Evolutionary conservation across 2,888 invertebrate genomes (phyloP).

Genomic region (Sphinx pinastri): DNA sequence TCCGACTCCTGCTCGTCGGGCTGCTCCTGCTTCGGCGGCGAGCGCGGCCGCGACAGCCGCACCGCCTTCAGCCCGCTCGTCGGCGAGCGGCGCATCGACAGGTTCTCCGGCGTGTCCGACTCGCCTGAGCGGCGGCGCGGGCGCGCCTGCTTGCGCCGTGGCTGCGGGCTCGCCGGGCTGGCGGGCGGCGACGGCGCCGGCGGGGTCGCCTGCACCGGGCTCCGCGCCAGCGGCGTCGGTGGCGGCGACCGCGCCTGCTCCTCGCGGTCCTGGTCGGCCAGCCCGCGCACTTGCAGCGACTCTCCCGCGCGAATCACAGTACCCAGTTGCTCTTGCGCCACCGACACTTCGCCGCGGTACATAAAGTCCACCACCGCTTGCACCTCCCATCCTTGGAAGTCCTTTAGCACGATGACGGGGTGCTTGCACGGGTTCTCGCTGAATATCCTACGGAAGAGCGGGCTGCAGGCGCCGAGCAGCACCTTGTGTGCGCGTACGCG

Average conservation of each 20-base stretch:
- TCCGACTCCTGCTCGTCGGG: conserved; percentile 74
- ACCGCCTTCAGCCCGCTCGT: conserved; percentile 72
- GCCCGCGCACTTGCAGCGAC: conserved; percentile 91
- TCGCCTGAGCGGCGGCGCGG: conserved; percentile 94
- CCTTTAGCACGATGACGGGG: conserved; percentile 95
- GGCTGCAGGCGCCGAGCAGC: conserved; percentile 94
- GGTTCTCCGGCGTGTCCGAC: conserved; percentile 83
- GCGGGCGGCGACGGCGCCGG: conserved; percentile 77
- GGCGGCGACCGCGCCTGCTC: conserved; percentile 71
- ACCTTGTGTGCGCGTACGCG: conserved; percentile 95
- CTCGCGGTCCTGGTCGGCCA: conserved; percentile 86
- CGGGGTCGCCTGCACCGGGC: conserved; percentile 73
- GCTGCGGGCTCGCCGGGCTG: conserved; percentile 90
- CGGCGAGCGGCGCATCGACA: conserved; percentile 84
- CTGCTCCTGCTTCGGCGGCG: conserved; percentile 71
- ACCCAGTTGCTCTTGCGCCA: conserved; percentile 92
- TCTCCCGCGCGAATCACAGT: conserved; percentile 94
- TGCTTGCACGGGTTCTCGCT: conserved; percentile 97
- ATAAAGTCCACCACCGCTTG: conserved; percentile 96
- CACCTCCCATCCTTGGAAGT: conserved; percentile 94
- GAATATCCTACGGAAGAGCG: conserved; percentile 94
- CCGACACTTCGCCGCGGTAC: conserved; percentile 96
- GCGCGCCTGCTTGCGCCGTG: conserved; percentile 93
- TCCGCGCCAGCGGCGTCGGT: conserved; percentile 68
- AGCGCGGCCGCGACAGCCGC: conserved; percentile 68